phyloP scores from a whole-genome alignment of 2,113 vertebrate species.

The Gallinago undulata region DNA sequence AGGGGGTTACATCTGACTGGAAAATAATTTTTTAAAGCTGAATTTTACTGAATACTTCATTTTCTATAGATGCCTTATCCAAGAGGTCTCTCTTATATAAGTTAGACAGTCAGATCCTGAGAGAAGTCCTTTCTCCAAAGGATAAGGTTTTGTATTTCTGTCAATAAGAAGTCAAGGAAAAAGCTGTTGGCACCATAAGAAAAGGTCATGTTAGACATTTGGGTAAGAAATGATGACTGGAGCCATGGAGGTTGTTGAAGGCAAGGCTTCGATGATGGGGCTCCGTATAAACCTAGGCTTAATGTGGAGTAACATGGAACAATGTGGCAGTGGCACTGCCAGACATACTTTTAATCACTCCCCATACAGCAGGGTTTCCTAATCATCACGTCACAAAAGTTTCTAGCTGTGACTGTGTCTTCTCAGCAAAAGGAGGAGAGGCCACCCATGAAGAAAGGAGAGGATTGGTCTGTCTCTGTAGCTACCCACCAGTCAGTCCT shows the following conservation, averaged over 20 bases:
- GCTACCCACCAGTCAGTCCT: background rate
- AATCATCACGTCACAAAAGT: background rate
- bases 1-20: background rate
- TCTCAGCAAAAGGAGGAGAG: background rate
- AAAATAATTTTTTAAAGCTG: background rate
- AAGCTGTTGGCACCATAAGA: background rate
- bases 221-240: background rate
- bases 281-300: background rate
- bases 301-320: rapidly evolving
- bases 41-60: background rate
- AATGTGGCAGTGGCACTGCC: background rate
- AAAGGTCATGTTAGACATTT: background rate
- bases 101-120: background rate
- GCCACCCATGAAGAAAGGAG: background rate
- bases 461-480: background rate
- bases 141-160: background rate
- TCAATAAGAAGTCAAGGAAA: background rate
- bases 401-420: background rate
- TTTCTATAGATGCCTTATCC: background rate
- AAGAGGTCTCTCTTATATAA: background rate
- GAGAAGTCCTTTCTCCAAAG: background rate
- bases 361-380: background rate
- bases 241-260: background rate
- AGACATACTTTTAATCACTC: background rate
- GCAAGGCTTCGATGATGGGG: background rate